Evolutionary conservation across 2,113 vertebrate species (phyloP).

Genomic region (Petaurus breviceps): DNA sequence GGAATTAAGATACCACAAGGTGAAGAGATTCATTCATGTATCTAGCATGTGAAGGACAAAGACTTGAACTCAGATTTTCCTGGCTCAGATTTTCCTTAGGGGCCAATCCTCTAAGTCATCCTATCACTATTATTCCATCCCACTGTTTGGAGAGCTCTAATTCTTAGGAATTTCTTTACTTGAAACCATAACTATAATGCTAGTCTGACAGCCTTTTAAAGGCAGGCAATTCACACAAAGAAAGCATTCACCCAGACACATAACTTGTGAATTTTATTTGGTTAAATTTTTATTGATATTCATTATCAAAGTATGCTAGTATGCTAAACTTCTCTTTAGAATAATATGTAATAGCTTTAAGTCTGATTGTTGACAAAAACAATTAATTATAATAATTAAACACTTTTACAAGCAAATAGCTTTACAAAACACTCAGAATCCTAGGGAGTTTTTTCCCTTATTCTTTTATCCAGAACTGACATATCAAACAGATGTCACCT

Average conservation of each 20-base stretch:
- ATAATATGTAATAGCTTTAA: not conserved
- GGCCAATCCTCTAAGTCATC: too few species aligned
- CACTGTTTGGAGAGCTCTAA: constrained; percentile 35
- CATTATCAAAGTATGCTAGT: not conserved
- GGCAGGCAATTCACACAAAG: not conserved
- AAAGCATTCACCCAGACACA: not conserved
- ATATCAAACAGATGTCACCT: not conserved
- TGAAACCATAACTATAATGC: not conserved
- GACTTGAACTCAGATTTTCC: too few species aligned
- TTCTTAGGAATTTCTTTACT: constrained; percentile 15
- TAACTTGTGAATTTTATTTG: not conserved
- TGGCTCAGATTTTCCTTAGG: too few species aligned
- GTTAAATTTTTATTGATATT: not conserved
- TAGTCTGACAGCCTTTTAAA: not conserved
- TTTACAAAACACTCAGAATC: not conserved
- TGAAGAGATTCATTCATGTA: too few species aligned
- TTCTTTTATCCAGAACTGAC: not conserved
- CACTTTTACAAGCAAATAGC: not conserved
- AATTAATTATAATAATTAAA: not conserved
- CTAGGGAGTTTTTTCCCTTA: not conserved
- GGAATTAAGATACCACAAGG: too few species aligned
- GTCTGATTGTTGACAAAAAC: not conserved
- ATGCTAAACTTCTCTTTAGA: not conserved
- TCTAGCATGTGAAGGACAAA: too few species aligned
- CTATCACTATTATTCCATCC: not conserved